Percentiles rank a stretch among this genome's conserved stretches.
Evolutionary conservation across 2,797 vertebrate species (phyloP).

Genomic region (Protosalanx chinensis): DNA sequence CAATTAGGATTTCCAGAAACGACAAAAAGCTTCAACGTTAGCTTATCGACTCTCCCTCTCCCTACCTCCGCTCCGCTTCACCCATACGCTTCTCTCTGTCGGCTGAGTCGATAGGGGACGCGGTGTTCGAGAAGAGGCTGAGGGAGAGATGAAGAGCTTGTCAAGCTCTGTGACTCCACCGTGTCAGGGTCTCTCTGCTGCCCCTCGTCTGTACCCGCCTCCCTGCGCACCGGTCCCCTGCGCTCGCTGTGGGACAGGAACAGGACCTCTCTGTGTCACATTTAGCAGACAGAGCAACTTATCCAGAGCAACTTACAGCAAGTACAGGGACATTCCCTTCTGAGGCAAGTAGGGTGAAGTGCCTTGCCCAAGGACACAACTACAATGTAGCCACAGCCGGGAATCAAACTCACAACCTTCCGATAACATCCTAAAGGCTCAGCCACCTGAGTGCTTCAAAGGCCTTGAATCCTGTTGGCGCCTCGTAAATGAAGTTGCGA

Average conservation of each 20-base stretch:
- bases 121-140: background rate
- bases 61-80: background rate
- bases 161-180: background rate
- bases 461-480: background rate
- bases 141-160: conserved; percentile 6
- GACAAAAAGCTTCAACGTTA: background rate
- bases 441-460: background rate
- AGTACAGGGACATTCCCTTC: too few relatives aligned
- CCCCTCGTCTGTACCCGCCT: too few relatives aligned
- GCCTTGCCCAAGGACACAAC: too few relatives aligned
- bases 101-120: background rate
- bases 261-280: too few relatives aligned
- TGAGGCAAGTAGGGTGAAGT: too few relatives aligned
- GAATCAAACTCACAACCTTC: too few relatives aligned
- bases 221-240: background rate
- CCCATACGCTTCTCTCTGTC: background rate
- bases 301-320: too few relatives aligned
- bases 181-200: background rate
- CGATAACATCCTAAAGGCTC: too few relatives aligned
- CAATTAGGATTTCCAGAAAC: background rate
- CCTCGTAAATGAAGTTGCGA: background rate
- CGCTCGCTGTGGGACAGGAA: too few relatives aligned
- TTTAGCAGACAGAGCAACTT: too few relatives aligned
- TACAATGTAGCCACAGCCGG: too few relatives aligned
- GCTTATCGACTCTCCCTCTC: background rate